Percentiles rank a stretch among this genome's conserved stretches.
These are phyloP conservation scores for Babylonia areolata DNA, from an alignment of 1,140 invertebrate species.

Conservation along the genomic window DNA sequence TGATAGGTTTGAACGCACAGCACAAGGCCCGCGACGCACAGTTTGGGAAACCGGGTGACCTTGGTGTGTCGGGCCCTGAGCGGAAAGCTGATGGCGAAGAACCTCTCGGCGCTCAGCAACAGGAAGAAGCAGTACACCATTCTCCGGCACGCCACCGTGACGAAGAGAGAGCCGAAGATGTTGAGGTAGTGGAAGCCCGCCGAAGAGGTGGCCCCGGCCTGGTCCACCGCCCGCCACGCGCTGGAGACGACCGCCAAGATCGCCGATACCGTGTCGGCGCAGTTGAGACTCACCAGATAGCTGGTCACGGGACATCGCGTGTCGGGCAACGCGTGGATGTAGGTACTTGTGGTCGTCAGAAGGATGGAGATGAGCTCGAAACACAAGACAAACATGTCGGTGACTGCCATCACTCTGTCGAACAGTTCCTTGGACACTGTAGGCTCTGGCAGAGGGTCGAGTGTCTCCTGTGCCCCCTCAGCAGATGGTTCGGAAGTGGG, in stretches of 20 bases:
- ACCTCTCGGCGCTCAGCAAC: not conserved
- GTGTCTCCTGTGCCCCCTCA: too few relatives aligned
- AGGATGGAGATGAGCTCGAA: too few relatives aligned
- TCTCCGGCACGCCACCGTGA: not conserved
- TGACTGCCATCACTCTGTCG: too few relatives aligned
- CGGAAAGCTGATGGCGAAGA: constrained; percentile 6
- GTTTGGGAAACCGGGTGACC: not conserved
- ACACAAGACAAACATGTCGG: too few relatives aligned
- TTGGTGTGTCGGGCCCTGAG: not conserved
- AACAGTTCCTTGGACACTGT: too few relatives aligned
- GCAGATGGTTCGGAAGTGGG: too few relatives aligned
- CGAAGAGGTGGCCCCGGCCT: not conserved
- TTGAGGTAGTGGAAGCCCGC: not conserved
- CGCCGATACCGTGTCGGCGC: not conserved
- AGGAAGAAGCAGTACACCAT: constrained; percentile 1
- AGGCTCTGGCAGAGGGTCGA: too few relatives aligned
- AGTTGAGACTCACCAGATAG: not conserved
- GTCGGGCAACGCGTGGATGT: not conserved
- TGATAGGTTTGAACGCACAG: not conserved
- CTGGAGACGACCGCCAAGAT: not conserved
- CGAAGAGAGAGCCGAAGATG: not conserved
- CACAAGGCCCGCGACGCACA: not conserved
- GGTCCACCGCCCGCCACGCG: not conserved
- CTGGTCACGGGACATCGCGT: not conserved
- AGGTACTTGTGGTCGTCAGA: not conserved